These are phyloP conservation scores for Forbesichthys papilliferus DNA, from an alignment of 2,113 vertebrate species.

Conservation along the genomic window DNA sequence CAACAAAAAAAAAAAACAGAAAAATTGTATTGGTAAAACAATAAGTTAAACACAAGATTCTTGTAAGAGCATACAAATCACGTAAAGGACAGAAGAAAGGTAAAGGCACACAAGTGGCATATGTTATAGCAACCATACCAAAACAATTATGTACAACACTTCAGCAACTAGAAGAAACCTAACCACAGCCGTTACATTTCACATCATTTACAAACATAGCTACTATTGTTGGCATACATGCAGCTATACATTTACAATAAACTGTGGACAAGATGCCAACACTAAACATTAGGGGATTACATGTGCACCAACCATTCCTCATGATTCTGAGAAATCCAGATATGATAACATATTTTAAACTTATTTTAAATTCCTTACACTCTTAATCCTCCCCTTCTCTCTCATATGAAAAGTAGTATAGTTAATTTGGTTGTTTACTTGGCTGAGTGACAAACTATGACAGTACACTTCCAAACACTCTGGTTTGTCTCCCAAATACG, in stretches of 20 bases:
- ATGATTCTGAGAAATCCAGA: constrained; percentile 1
- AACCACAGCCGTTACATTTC: constrained; percentile 41
- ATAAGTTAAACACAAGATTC: constrained; percentile 71
- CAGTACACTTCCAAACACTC: constrained; percentile 25
- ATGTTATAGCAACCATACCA: constrained; percentile 40
- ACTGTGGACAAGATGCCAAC: not conserved
- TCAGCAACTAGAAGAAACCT: constrained; percentile 39
- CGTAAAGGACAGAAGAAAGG: constrained; percentile 33
- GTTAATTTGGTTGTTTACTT: constrained; percentile 31
- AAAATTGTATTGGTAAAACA: constrained; percentile 50
- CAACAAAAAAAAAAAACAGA: constrained; percentile 39
- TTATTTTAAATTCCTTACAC: not conserved
- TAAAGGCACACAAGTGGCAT: constrained; percentile 29
- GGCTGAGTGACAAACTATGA: constrained; percentile 29
- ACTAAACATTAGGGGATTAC: not conserved
- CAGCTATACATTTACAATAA: constrained; percentile 27
- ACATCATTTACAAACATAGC: constrained; percentile 66
- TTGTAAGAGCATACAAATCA: constrained; percentile 40
- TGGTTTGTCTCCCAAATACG: constrained; percentile 13
- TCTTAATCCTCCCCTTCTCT: constrained; percentile 1
- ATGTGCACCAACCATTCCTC: not conserved
- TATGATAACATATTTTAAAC: too few species aligned
- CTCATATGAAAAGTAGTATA: constrained; percentile 12
- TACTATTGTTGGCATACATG: constrained; percentile 28
- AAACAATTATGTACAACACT: constrained; percentile 70